Conservation (phyloP, 2,888 invertebrate species). For the Prenolepis imparis region DNA sequence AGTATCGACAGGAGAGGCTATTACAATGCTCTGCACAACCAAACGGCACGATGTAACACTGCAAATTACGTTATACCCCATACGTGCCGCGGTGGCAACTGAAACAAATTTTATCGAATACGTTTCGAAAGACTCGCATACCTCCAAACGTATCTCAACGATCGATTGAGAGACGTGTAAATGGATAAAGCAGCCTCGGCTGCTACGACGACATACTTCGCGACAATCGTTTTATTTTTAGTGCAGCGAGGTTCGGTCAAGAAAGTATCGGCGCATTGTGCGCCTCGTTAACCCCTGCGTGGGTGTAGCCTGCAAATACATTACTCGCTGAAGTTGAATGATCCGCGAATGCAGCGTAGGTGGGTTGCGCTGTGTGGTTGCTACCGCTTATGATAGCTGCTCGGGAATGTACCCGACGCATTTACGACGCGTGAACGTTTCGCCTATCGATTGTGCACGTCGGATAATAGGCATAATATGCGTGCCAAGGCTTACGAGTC, state of each 20-base stretch:
- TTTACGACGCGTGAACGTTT: slow-evolving; percentile 64
- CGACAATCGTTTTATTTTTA: slow-evolving; percentile 44
- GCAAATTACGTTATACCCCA: slow-evolving; percentile 35
- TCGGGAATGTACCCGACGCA: slow-evolving; percentile 59
- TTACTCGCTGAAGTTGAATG: slow-evolving; percentile 63
- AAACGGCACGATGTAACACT: slow-evolving; percentile 12
- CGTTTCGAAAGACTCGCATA: slow-evolving; percentile 46
- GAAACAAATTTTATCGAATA: slow-evolving; percentile 32
- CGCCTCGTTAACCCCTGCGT: slow-evolving; percentile 59
- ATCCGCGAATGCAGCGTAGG: slow-evolving; percentile 60
- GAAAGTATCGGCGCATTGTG: slow-evolving; percentile 34
- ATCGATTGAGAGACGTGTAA: slow-evolving; percentile 44
- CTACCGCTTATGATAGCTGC: slow-evolving; percentile 59
- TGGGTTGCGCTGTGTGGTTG: slow-evolving; percentile 56
- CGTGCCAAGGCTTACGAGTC: slow-evolving; percentile 80
- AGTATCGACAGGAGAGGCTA: slow-evolving; percentile 1
- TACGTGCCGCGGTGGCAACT: neutral
- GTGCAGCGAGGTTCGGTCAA: neutral
- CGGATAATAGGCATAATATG: slow-evolving; percentile 70
- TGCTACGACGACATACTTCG: neutral
- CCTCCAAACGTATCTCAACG: slow-evolving; percentile 29
- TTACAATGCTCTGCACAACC: slow-evolving; percentile 12
- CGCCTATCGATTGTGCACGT: slow-evolving; percentile 62
- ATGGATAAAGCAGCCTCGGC: slow-evolving; percentile 2
- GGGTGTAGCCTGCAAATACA: slow-evolving; percentile 62